Percentiles rank a stretch among this genome's conserved stretches.
Conservation (phyloP, 2,797 vertebrate species). For the Anguilla megastoma region DNA sequence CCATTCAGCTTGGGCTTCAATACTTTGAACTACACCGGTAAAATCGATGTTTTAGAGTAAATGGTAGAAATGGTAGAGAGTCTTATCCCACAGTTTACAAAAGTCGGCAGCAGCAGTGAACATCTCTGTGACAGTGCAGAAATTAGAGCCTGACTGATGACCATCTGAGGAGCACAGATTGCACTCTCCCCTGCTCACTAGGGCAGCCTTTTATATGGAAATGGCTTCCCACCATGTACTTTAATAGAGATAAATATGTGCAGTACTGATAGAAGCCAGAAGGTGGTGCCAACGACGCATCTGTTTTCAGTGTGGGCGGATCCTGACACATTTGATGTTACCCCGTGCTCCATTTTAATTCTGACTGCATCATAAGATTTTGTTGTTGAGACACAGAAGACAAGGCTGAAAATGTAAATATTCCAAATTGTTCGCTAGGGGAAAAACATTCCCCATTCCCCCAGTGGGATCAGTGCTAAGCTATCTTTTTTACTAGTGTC, state of each 20-base stretch:
- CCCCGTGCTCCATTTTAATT: not conserved
- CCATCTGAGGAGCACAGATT: too few species aligned
- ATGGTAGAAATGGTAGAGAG: not conserved
- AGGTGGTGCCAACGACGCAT: not conserved
- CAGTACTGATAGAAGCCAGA: not conserved
- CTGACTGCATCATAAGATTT: not conserved
- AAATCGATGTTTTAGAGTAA: not conserved
- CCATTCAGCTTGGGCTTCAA: not conserved
- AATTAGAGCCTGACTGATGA: too few species aligned
- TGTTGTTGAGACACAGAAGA: not conserved
- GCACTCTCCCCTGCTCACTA: too few species aligned
- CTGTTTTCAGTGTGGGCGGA: not conserved
- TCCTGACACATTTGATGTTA: not conserved
- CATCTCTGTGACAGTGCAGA: too few species aligned
- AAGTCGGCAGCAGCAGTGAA: not conserved
- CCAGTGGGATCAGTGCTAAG: slow-evolving; percentile 38
- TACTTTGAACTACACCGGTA: not conserved
- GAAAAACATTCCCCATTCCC: too few species aligned
- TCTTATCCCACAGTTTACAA: too few species aligned
- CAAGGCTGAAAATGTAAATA: too few species aligned
- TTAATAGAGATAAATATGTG: not conserved
- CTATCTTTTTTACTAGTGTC: not conserved
- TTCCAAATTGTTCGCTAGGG: too few species aligned
- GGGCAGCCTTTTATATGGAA: too few species aligned
- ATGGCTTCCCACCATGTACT: too few species aligned